These are phyloP conservation scores for Scaptodrosophila lebanonensis DNA, from an alignment of 1,140 invertebrate genomes.

Conservation along the genomic window DNA sequence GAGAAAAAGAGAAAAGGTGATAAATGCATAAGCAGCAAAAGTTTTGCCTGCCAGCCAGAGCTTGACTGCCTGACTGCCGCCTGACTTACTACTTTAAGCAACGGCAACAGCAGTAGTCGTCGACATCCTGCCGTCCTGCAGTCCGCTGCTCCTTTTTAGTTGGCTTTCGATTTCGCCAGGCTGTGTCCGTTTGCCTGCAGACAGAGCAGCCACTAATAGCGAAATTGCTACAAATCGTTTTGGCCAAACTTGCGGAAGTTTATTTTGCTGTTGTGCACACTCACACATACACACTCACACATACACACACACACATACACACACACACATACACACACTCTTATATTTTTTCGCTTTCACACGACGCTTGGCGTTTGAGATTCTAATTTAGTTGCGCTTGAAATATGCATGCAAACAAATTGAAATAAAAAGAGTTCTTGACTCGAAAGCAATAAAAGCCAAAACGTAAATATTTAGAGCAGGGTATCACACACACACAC, in stretches of 20 bases:
- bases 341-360: constrained; percentile 51
- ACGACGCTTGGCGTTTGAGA: constrained; percentile 62
- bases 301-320: constrained; percentile 10
- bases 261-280: constrained; percentile 57
- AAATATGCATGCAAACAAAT: constrained; percentile 75
- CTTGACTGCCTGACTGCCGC: too few relatives aligned
- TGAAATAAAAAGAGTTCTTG: constrained; percentile 67
- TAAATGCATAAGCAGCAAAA: constrained; percentile 73
- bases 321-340: background rate
- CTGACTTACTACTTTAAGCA: too few relatives aligned
- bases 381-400: constrained; percentile 66
- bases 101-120: background rate
- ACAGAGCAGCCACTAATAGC: constrained; percentile 50
- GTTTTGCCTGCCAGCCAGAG: too few relatives aligned
- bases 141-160: constrained; percentile 21
- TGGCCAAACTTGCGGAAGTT: constrained; percentile 69
- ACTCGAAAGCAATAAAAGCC: constrained; percentile 63
- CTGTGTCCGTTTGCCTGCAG: background rate
- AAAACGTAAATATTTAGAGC: constrained; percentile 64
- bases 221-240: constrained; percentile 75
- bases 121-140: background rate
- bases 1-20: constrained; percentile 51
- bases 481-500: constrained; percentile 10
- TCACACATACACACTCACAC: constrained; percentile 7
- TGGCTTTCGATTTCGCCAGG: constrained; percentile 33